Conservation (phyloP, 2,888 invertebrate species). For the Athalia circularis region DNA sequence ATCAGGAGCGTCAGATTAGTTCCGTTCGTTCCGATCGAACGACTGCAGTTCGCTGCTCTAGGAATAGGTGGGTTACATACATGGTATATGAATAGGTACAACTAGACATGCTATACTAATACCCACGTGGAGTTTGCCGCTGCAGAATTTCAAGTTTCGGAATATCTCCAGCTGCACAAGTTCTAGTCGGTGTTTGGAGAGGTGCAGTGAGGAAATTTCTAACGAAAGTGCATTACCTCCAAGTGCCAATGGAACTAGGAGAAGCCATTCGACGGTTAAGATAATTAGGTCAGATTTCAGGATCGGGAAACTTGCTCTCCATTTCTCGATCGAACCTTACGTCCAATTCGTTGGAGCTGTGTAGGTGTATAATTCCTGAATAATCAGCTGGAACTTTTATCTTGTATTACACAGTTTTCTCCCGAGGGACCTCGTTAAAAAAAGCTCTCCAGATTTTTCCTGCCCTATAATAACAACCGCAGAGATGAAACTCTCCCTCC, state of each 20-base stretch:
- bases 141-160: slow-evolving; percentile 16
- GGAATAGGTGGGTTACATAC: neutral
- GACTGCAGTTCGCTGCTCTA: neutral
- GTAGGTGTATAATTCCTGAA: neutral
- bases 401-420: no score
- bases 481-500: no score
- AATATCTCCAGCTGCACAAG: neutral
- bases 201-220: slow-evolving; percentile 7
- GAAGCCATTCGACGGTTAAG: neutral
- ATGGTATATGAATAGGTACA: neutral
- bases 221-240: slow-evolving; percentile 14
- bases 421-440: no score
- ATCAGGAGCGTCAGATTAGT: slow-evolving; percentile 22
- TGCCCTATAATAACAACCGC: no score
- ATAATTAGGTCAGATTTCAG: slow-evolving; percentile 18
- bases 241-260: slow-evolving; percentile 6
- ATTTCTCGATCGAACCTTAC: neutral
- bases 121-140: no score
- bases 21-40: slow-evolving; percentile 16
- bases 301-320: slow-evolving; percentile 25
- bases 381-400: neutral
- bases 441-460: no score
- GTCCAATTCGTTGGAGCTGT: neutral
- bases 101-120: no score
- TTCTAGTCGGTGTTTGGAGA: neutral